phyloP scores from a whole-genome alignment of 2,888 invertebrate species.

The Lymantria dispar region DNA sequence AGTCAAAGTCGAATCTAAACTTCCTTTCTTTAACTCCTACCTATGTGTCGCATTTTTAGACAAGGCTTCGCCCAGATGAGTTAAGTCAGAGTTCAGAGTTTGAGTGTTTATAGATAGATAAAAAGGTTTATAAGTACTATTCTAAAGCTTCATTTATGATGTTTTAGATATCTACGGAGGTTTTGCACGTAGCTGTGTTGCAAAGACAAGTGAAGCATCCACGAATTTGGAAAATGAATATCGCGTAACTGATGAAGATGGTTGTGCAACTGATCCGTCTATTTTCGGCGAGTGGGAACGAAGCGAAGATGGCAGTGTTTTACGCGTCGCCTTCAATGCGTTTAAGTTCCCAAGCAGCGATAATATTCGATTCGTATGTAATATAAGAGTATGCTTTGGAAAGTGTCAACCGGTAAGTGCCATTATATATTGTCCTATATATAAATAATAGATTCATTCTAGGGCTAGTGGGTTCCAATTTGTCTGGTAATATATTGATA shows the following conservation, averaged over 20 bases:
- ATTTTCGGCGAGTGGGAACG: conserved; percentile 97
- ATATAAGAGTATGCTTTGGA: conserved; percentile 96
- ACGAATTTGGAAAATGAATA: conserved; percentile 93
- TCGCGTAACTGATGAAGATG: conserved; percentile 95
- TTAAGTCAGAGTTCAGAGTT: too few relatives aligned
- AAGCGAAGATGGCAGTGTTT: conserved; percentile 91
- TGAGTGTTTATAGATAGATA: not conserved
- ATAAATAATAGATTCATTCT: too few relatives aligned
- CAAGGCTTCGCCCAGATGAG: too few relatives aligned
- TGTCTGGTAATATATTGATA: too few relatives aligned
- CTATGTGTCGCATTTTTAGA: too few relatives aligned
- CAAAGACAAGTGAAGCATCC: conserved; percentile 93
- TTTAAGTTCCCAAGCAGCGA: conserved; percentile 98
- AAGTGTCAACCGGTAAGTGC: conserved; percentile 94
- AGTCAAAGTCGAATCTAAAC: too few relatives aligned
- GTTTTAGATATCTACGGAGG: conserved; percentile 93
- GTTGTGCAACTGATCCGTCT: conserved; percentile 95
- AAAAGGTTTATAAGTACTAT: not conserved
- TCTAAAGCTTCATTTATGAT: not conserved
- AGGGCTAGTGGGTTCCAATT: too few relatives aligned
- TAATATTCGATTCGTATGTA: conserved; percentile 97
- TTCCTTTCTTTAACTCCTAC: too few relatives aligned
- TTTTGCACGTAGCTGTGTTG: conserved; percentile 95
- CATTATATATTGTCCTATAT: not conserved
- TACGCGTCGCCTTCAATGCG: conserved; percentile 94